phyloP scores from a whole-genome alignment of 2,113 vertebrate genomes.

The Oreochromis niloticus region DNA sequence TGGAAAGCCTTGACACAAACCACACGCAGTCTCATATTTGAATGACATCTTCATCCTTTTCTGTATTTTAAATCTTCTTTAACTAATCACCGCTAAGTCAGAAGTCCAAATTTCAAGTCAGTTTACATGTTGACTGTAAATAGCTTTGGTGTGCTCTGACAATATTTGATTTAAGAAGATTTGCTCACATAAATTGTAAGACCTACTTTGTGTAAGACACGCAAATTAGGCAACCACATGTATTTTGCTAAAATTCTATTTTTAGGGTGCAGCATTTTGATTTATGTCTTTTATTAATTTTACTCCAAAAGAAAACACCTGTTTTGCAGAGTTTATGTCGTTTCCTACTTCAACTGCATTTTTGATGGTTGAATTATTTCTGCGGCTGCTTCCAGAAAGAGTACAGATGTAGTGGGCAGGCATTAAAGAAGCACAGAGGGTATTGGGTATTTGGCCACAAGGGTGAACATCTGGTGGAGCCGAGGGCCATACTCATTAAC shows the following conservation, averaged over 20 bases:
- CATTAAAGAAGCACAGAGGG: neutral
- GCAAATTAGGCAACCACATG: neutral
- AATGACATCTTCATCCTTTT: conserved; percentile 46
- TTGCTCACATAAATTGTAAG: neutral
- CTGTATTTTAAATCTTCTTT: conserved; percentile 54
- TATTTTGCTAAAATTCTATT: neutral
- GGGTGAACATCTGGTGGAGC: conserved; percentile 49
- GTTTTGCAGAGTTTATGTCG: neutral
- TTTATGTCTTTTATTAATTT: neutral
- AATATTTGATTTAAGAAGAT: conserved; percentile 14
- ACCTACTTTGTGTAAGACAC: neutral
- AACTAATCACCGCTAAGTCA: conserved; percentile 41
- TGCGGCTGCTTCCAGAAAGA: neutral
- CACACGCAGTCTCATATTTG: neutral
- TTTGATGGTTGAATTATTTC: neutral
- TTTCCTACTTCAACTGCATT: neutral
- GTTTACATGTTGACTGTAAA: conserved; percentile 49
- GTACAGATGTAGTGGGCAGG: conserved; percentile 5
- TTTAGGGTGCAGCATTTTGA: neutral
- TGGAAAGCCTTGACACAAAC: conserved; percentile 20
- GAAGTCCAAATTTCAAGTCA: conserved; percentile 46
- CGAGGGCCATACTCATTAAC: conserved; percentile 46
- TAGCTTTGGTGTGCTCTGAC: neutral
- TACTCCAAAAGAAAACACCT: neutral
- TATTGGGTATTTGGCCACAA: conserved; percentile 44